Evolutionary conservation across 2,797 vertebrate genomes (phyloP).

Genomic region (Sphaeramia orbicularis): DNA sequence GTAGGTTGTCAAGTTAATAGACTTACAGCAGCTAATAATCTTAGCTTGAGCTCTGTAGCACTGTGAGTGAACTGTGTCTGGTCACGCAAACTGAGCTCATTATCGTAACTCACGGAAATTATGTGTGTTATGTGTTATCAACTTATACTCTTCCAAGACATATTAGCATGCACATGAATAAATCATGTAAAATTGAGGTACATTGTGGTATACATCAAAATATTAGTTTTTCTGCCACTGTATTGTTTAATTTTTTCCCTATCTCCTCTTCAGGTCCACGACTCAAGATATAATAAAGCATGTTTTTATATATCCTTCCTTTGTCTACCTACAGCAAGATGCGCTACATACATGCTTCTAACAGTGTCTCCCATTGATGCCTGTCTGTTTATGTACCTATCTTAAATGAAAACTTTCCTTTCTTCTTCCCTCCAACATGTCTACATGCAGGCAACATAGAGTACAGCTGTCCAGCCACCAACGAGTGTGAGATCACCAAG

Average conservation of each 20-base stretch:
- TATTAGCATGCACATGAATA: neutral
- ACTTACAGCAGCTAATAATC: conserved; percentile 56
- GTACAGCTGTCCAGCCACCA: conserved; percentile 98
- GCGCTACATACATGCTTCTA: neutral
- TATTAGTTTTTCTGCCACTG: neutral
- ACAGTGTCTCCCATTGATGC: neutral
- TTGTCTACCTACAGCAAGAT: neutral
- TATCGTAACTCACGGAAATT: neutral
- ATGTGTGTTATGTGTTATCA: neutral
- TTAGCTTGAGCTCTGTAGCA: conserved; percentile 35
- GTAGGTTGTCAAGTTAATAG: conserved; percentile 54
- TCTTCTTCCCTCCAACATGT: conserved; percentile 71
- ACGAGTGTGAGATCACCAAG: conserved; percentile 99
- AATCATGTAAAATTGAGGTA: no score
- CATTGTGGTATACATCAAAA: no score
- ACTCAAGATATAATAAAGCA: neutral
- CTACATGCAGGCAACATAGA: conserved; percentile 94
- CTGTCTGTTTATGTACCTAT: conserved; percentile 38
- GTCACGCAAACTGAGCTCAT: conserved; percentile 40
- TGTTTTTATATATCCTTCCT: neutral
- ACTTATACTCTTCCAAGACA: conserved; percentile 6
- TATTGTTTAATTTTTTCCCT: neutral
- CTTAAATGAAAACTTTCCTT: conserved; percentile 68
- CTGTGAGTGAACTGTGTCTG: conserved; percentile 19
- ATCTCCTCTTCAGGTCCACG: neutral